phyloP scores from a whole-genome alignment of 1,140 invertebrate species.

The Drosophila simulans region DNA sequence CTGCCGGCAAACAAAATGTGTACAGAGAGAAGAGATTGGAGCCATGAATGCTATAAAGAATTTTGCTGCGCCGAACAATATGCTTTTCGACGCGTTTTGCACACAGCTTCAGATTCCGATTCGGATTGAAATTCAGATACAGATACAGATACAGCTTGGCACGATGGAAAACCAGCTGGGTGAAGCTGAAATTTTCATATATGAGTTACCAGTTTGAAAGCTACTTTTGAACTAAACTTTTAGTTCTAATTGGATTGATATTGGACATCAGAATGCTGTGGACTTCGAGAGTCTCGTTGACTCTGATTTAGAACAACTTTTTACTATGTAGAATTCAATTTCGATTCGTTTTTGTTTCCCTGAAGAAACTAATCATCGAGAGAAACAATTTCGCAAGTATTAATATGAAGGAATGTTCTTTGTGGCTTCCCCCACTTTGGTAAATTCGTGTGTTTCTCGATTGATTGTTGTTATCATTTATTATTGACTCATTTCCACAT shows the following conservation, averaged over 20 bases:
- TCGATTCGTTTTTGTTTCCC: too few species aligned
- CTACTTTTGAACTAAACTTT: neutral
- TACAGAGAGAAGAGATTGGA: neutral
- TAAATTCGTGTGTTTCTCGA: neutral
- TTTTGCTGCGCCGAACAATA: neutral
- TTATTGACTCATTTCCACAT: neutral
- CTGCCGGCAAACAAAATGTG: conserved; percentile 2
- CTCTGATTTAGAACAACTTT: too few species aligned
- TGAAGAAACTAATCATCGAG: too few species aligned
- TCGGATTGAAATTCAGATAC: too few species aligned
- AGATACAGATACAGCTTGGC: neutral
- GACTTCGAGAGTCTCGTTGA: neutral
- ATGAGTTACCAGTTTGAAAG: neutral
- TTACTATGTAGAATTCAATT: too few species aligned
- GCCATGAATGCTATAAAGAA: neutral
- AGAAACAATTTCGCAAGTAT: neutral
- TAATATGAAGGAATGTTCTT: neutral
- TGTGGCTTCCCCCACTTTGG: neutral
- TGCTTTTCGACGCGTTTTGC: neutral
- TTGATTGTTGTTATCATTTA: neutral
- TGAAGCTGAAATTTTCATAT: neutral
- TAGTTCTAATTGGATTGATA: neutral
- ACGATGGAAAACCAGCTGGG: neutral
- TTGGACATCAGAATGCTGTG: neutral
- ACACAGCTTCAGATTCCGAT: neutral